These are phyloP conservation scores for Argya squamiceps DNA, from an alignment of 2,797 vertebrate species.

Conservation along the genomic window DNA sequence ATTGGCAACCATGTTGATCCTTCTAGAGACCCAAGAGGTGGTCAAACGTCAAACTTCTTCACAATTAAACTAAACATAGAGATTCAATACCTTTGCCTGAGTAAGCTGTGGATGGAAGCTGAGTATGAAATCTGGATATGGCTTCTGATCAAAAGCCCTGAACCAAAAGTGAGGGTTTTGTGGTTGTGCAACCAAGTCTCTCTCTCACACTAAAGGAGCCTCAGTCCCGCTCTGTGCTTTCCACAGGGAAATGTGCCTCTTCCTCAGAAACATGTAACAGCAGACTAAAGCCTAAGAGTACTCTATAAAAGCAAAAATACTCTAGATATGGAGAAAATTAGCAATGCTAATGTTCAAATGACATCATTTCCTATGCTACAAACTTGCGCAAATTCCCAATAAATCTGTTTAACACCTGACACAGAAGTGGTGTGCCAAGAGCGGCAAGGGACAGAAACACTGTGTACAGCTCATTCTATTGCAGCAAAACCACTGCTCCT, in stretches of 20 bases:
- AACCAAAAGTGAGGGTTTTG: not conserved
- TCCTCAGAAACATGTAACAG: not conserved
- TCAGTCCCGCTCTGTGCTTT: rapidly evolving
- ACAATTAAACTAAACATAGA: not conserved
- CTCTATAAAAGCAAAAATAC: not conserved
- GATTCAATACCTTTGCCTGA: not conserved
- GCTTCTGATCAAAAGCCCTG: not conserved
- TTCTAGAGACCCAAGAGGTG: not conserved
- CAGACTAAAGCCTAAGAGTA: not conserved
- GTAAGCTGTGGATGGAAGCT: not conserved
- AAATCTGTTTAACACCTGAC: not conserved
- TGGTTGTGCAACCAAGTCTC: not conserved
- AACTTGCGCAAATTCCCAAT: not conserved
- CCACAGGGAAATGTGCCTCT: not conserved
- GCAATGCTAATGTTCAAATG: not conserved
- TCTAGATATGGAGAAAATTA: not conserved
- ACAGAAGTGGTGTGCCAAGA: not conserved
- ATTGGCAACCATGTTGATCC: rapidly evolving
- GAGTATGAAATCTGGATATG: not conserved
- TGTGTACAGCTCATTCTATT: not conserved
- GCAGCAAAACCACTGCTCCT: not conserved
- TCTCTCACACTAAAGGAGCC: not conserved
- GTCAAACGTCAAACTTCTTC: not conserved
- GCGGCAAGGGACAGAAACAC: not conserved
- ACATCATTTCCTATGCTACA: not conserved